Percentiles rank a stretch among this genome's conserved stretches.
These are phyloP conservation scores for Gisinianus flammeolus DNA, from an alignment of 2,888 invertebrate genomes.

Conservation along the genomic window DNA sequence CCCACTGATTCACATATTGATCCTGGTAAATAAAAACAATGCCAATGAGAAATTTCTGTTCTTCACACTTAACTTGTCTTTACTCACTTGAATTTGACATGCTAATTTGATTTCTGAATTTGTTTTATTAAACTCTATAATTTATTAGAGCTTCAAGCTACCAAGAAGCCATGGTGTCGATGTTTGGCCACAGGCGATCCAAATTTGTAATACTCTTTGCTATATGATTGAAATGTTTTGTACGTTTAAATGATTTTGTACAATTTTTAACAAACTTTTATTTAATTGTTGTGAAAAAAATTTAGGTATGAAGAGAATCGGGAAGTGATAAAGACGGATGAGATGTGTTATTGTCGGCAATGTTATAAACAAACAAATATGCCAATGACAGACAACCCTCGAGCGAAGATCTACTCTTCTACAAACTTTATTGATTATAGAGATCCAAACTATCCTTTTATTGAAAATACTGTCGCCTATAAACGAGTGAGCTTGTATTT, in stretches of 20 bases:
- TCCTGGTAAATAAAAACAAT: constrained; percentile 35
- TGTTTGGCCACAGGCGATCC: constrained; percentile 56
- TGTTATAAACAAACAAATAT: constrained; percentile 44
- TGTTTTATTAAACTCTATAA: too few relatives aligned
- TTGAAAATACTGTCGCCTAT: constrained; percentile 43
- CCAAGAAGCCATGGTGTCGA: constrained; percentile 52
- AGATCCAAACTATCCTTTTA: constrained; percentile 51
- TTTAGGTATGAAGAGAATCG: constrained; percentile 49
- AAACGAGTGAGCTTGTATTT: constrained; percentile 33
- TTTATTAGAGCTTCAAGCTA: constrained; percentile 25
- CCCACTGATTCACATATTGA: constrained; percentile 52
- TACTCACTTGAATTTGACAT: too few relatives aligned
- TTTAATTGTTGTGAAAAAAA: too few relatives aligned
- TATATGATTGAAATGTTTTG: too few relatives aligned
- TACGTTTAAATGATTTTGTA: too few relatives aligned
- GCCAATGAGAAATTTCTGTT: too few relatives aligned
- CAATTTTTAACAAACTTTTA: too few relatives aligned
- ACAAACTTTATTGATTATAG: constrained; percentile 52
- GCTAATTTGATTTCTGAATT: too few relatives aligned
- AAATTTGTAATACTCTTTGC: too few relatives aligned
- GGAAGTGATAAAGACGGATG: constrained; percentile 46
- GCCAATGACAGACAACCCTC: constrained; percentile 34
- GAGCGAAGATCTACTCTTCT: constrained; percentile 46
- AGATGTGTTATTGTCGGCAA: constrained; percentile 46
- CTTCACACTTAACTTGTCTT: too few relatives aligned